Base-by-base conservation (phyloP, 2,113 vertebrate genomes). In the Propithecus coquereli region DNA sequence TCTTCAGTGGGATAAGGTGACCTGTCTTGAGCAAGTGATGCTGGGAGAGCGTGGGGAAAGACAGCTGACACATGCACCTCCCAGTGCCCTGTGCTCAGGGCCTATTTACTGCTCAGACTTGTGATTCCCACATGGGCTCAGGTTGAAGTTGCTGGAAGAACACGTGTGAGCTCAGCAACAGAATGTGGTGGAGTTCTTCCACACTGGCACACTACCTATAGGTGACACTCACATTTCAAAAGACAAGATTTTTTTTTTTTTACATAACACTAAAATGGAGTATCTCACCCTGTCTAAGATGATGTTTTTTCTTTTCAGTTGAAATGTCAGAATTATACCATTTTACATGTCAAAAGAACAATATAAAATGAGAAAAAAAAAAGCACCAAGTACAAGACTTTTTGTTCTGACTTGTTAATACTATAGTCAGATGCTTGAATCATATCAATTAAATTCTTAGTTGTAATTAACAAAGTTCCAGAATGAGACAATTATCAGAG, bases 281-380 rank as follows among this genome's bases (percentile, higher is more conserved):
- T 10, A 27, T 68, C 86, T 94, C 23, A 43, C 74, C 68, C 22
- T n/a, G 27, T 37, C 52, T 95, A 85, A 84, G 77, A 81, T 94
- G 96, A 70, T 18, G 1, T 68, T 52, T 92, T 97, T 9, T 81
- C 77, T 95, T 94, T 97, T 95, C 13, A 27, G 81, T 92, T 94
- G 82, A 89, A 91, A 73, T 94, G 91, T 93, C 81, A 95, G 97
- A 95, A 92, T 87, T 43, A 93, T 65, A 73, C 40, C 73, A 63
- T 93, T 97, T 94, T 76, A 94, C 45, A 87, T 96, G 87, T 81
- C 70, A 94, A 96, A 96, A 96, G 86, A 96, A 92, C 82, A 79
- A 89, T 79, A 91, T 73, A 96, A 97, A 96, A 83, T 23, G 83
- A 83, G 63, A 90, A 65, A 95, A 61, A 91, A 95, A 95, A 61